Base-by-base conservation (phyloP, 92 coral and sea anemone genomes). In the Hydrozoanthus gracilis region DNA sequence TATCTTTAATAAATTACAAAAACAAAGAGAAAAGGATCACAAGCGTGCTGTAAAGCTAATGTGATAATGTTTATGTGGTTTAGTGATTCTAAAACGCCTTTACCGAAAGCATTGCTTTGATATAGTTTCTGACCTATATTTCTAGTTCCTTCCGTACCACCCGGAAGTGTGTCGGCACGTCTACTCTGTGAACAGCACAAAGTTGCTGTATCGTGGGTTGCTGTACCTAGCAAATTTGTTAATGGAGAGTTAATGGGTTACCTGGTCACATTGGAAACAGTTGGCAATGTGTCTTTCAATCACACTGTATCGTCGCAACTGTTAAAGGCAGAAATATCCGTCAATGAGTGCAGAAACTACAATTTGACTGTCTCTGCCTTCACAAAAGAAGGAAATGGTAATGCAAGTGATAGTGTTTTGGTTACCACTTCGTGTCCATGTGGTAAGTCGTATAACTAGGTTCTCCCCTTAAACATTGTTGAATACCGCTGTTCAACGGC, bases 271-370 rank as follows among this genome's bases (percentile, higher is more conserved):
- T 68, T 79, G 54, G 47, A 79, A 8, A 66, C 73, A 79, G 11
- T 7, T 16, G 55, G 3, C 7, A 18, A 17, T 39, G 16, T 9
- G 15, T 64, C 71, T 14, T 11, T n/a, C n/a, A 18, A 12, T 7
- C 44, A 61, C 20, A 64, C 56, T 10, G 9, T 46, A 27, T 5
- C 61, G 48, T 48, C 35, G 15, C 39, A 18, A 8, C 15, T 45
- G 14, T 8, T 44, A 47, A 13, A 27, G 13, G 56, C 74, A 48
- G 48, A 80, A 49, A 65, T 80, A 62, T 16, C 3, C 11, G 73
- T 80, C 73, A 51, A 80, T 18, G 85, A 64, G 15, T 80, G 85
- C 58, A 49, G 18, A 62, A 80, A 46, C 52, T 80, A 80, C 49
- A 80, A 17, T 9, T 46, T 80, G n/a, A 8, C 72, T 15, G 85